These are phyloP conservation scores for Limulus polyphemus DNA, from an alignment of 2,888 invertebrate species.

Conservation along the genomic window DNA sequence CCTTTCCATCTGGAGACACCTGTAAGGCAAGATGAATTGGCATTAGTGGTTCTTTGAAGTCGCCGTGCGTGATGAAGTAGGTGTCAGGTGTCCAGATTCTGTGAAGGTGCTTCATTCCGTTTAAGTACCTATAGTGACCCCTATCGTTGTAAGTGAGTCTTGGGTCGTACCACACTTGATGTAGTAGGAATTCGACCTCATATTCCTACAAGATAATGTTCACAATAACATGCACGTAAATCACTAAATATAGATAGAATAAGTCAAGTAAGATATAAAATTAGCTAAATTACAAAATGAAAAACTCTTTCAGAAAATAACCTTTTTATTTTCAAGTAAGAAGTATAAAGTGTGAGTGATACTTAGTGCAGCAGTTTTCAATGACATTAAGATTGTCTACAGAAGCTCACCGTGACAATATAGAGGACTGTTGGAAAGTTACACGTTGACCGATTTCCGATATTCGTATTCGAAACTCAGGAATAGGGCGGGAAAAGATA, in stretches of 20 bases:
- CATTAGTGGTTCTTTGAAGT: conserved; percentile 76
- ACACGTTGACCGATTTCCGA: too few species aligned
- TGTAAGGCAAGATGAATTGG: conserved; percentile 85
- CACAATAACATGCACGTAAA: too few species aligned
- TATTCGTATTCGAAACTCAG: too few species aligned
- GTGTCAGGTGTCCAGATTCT: conserved; percentile 89
- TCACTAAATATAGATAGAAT: background rate
- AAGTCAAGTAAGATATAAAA: background rate
- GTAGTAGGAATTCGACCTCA: conserved; percentile 85
- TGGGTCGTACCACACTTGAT: conserved; percentile 87
- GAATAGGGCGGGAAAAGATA: too few species aligned
- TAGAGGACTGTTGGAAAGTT: too few species aligned
- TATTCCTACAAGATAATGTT: conserved; percentile 56
- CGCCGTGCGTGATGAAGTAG: conserved; percentile 92
- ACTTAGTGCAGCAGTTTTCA: too few species aligned
- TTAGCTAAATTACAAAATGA: too few species aligned
- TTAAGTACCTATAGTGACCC: conserved; percentile 61
- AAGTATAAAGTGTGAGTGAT: too few species aligned
- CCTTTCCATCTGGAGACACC: conserved; percentile 83
- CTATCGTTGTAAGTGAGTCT: conserved; percentile 68
- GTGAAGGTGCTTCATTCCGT: conserved; percentile 84
- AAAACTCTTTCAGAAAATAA: too few species aligned
- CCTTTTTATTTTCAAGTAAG: too few species aligned
- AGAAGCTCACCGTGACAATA: too few species aligned
- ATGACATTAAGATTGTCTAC: too few species aligned